phyloP scores from a whole-genome alignment of 2,113 vertebrate species.

The Varanus komodoensis region DNA sequence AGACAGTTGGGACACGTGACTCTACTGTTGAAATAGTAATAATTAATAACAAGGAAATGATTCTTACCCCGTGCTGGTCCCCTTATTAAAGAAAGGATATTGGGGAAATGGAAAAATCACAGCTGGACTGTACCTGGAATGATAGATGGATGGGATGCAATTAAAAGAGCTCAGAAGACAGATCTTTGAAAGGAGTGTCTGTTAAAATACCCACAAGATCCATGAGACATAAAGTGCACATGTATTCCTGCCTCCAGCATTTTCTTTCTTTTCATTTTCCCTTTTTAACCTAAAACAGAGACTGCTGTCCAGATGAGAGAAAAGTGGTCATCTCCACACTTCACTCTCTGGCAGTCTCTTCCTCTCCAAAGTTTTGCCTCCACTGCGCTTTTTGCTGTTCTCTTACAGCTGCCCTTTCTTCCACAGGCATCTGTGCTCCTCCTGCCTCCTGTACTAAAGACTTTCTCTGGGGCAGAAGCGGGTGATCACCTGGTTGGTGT shows the following conservation, averaged over 20 bases:
- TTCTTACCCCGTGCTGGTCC: constrained; percentile 74
- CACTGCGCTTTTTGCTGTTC: neutral
- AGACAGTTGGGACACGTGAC: constrained; percentile 67
- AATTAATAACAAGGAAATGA: constrained; percentile 77
- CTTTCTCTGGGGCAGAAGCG: no score
- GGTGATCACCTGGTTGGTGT: no score
- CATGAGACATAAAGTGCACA: neutral
- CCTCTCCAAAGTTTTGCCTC: neutral
- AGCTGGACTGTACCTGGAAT: constrained; percentile 69
- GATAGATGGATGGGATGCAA: constrained; percentile 74
- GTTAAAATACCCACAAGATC: constrained; percentile 44
- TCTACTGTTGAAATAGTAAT: constrained; percentile 68
- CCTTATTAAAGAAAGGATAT: constrained; percentile 75
- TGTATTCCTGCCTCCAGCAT: neutral
- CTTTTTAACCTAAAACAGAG: neutral
- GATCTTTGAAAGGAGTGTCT: constrained; percentile 56
- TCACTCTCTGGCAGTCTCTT: neutral
- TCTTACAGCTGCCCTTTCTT: neutral
- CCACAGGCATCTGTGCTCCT: neutral
- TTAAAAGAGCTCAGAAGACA: constrained; percentile 71
- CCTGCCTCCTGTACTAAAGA: no score
- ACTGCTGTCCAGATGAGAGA: neutral
- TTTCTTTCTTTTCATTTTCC: neutral
- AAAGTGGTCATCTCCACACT: neutral
- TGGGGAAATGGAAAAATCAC: constrained; percentile 76